Conservation (phyloP, 2,888 invertebrate genomes). For the Heliconius ismenius region DNA sequence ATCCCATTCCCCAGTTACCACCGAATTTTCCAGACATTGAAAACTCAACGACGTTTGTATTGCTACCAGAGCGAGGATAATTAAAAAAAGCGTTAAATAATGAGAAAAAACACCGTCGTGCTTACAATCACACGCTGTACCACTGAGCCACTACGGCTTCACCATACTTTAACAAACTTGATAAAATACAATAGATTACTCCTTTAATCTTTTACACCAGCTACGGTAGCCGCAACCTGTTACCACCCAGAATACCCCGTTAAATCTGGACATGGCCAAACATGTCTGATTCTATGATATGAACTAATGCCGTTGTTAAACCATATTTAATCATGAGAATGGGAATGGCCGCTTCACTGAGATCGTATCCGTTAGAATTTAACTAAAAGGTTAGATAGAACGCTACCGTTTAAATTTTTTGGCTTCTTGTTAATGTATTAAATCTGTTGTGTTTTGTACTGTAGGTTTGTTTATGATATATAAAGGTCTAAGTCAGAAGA, state of each 20-base stretch:
- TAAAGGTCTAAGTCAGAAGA: too few species aligned
- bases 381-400: neutral
- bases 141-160: too few species aligned
- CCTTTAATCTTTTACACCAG: neutral
- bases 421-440: neutral
- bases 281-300: constrained; percentile 30
- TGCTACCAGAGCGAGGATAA: too few species aligned
- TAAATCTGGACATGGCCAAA: constrained; percentile 38
- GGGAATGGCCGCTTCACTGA: neutral
- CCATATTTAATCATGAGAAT: constrained; percentile 6
- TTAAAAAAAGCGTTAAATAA: too few species aligned
- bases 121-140: too few species aligned
- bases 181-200: neutral
- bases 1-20: too few species aligned
- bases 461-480: too few species aligned
- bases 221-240: constrained; percentile 20
- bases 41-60: too few species aligned
- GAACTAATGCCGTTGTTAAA: constrained; percentile 20
- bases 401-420: neutral
- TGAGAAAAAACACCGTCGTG: too few species aligned
- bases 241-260: constrained; percentile 20
- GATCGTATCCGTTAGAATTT: neutral
- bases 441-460: neutral
- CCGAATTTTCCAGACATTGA: too few species aligned
- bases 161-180: neutral